Percentiles rank a stretch among this genome's conserved stretches.
Evolutionary conservation across 2,113 vertebrate genomes (phyloP).

Genomic region (Ageneiosus marmoratus): DNA sequence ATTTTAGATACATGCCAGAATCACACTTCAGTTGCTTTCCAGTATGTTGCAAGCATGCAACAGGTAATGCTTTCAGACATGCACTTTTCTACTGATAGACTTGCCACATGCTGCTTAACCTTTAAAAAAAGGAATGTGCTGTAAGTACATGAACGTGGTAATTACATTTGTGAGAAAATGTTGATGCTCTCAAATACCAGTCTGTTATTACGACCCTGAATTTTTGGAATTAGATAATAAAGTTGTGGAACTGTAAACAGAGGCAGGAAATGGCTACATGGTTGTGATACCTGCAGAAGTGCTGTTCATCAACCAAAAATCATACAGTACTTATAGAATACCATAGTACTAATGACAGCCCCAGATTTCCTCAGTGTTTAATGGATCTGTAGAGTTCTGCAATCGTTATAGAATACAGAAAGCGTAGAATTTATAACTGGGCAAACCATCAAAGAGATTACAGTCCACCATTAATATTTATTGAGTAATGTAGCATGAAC

Average conservation of each 20-base stretch:
- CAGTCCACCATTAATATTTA: constrained; percentile 3
- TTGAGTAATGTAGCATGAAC: constrained; percentile 77
- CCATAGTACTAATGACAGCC: background rate
- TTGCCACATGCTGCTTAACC: constrained; percentile 84
- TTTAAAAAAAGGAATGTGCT: constrained; percentile 78
- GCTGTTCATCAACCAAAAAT: constrained; percentile 7
- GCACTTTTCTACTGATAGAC: constrained; percentile 77
- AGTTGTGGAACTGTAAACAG: background rate
- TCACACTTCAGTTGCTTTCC: constrained; percentile 76
- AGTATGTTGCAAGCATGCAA: constrained; percentile 81
- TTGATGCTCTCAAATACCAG: background rate
- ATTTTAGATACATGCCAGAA: constrained; percentile 72
- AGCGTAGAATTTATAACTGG: background rate
- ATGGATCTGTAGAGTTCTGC: background rate
- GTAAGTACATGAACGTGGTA: constrained; percentile 61
- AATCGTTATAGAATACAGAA: background rate
- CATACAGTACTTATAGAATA: background rate
- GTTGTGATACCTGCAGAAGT: background rate
- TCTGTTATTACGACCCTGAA: background rate
- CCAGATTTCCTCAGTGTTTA: background rate
- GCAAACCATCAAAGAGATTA: background rate
- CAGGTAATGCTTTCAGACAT: constrained; percentile 78
- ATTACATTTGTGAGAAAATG: background rate
- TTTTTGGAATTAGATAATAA: background rate
- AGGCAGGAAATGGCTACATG: constrained; percentile 13